These are phyloP conservation scores for Chymomyza caudatula DNA, from an alignment of 2,888 invertebrate genomes.

Conservation along the genomic window DNA sequence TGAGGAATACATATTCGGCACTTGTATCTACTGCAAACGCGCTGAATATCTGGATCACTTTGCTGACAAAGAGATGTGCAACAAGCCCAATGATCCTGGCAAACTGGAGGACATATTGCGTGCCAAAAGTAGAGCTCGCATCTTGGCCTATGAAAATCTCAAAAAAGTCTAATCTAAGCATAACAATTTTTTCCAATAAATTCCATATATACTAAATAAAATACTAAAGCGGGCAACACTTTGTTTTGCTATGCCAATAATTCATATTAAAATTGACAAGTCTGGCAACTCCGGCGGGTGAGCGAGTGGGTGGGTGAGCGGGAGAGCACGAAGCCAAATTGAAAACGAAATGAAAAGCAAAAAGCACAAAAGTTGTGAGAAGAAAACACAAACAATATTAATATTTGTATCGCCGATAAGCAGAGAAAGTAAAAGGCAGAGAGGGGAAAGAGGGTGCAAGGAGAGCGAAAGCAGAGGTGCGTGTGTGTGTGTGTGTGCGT, in stretches of 20 bases:
- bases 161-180: no score
- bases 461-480: constrained; percentile 23
- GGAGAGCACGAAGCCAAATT: constrained; percentile 20
- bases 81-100: constrained; percentile 47
- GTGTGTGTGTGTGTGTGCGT: not conserved
- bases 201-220: not conserved
- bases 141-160: not conserved
- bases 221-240: not conserved
- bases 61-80: constrained; percentile 54
- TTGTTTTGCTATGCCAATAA: constrained; percentile 20
- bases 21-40: constrained; percentile 56
- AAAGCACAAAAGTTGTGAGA: constrained; percentile 12
- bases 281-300: not conserved
- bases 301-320: not conserved
- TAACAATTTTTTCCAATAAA: not conserved
- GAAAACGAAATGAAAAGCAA: constrained; percentile 53
- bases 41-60: constrained; percentile 60
- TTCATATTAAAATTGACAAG: constrained; percentile 54
- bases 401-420: constrained; percentile 61
- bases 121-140: not conserved
- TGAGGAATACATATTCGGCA: constrained; percentile 56
- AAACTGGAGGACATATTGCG: constrained; percentile 17
- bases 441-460: constrained; percentile 5
- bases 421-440: constrained; percentile 2
- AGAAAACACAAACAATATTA: constrained; percentile 57